Conservation (phyloP, 2,888 invertebrate species). For the Bombylius discolor region DNA sequence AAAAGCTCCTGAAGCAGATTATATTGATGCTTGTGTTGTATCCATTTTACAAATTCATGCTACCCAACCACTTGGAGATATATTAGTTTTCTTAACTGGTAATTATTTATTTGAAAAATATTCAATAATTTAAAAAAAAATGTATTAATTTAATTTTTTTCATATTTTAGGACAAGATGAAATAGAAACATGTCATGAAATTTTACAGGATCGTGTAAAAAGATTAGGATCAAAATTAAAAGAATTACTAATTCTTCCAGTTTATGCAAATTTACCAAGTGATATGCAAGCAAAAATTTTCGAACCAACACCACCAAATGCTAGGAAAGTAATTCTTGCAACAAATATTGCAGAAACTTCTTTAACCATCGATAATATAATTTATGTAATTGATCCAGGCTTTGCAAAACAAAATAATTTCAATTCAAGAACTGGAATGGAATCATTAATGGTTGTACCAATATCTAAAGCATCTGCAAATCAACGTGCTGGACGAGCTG, state of each 20-base stretch:
- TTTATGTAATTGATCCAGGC: constrained; percentile 98
- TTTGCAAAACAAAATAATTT: constrained; percentile 99
- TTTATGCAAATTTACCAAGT: constrained; percentile 96
- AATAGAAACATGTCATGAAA: constrained; percentile 80
- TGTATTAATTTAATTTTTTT: not conserved
- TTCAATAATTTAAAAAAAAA: not conserved
- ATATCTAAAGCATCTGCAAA: constrained; percentile 97
- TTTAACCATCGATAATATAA: constrained; percentile 95
- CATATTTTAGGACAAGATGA: constrained; percentile 50
- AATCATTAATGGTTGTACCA: constrained; percentile 95
- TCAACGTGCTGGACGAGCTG: constrained; percentile 92
- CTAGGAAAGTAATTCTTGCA: constrained; percentile 91
- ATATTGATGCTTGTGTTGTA: constrained; percentile 95
- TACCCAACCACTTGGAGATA: constrained; percentile 90
- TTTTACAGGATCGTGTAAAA: constrained; percentile 79
- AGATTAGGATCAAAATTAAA: constrained; percentile 85
- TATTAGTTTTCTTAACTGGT: constrained; percentile 92
- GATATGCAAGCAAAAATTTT: constrained; percentile 99
- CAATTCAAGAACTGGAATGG: constrained; percentile 96
- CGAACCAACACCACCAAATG: constrained; percentile 91
- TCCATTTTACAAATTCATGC: constrained; percentile 96
- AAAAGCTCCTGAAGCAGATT: constrained; percentile 98
- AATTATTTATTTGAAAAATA: not conserved
- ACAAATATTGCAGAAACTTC: constrained; percentile 99
- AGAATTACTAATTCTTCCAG: constrained; percentile 85